Evolutionary conservation across 2,113 vertebrate species (phyloP), one percentile per base, ranked within the genome.

Genomic region (Illadopsis cleaveri): DNA sequence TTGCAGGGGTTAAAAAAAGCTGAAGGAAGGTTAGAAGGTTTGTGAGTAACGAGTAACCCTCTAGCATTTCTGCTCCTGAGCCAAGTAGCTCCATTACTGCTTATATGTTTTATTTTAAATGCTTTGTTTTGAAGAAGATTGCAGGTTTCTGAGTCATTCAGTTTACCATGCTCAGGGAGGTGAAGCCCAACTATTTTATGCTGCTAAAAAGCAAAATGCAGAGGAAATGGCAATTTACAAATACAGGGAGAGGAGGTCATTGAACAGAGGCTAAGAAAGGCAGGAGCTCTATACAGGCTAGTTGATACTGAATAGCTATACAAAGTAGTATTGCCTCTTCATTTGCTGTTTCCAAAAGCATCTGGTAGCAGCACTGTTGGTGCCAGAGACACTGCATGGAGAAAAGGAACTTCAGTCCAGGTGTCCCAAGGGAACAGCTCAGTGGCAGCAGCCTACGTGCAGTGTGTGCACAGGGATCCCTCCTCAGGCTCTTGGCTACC

Each of bases 91-190:
- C 79, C 53, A 35, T 90, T 79, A 64, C 76, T 53, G 56, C 60
- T 62, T 56, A 3, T 58, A 66, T 60, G 12, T 83, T 80, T 90
- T 92, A 54, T 70, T 72, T 90, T 28, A 90, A 83, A 80, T 20
- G 40, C 75, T 91, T 96, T 94, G 83, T 90, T 94, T 90, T 61
- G 93, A 58, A 91, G 79, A 89, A 94, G 89, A 94, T 83, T 94
- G 78, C 83, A 66, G 54, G 79, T 91, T 96, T 86, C 93, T 88
- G 93, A 93, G 81, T 95, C 91, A 94, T 48, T 56, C 37, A 0
- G 53, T 89, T 92, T 65, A 61, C 42, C 33, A 11, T 75, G 64
- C 88, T 92, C 28, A 10, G 38, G 58, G 68, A 92, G 40, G 75
- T 61, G 50, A 93, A 90, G 31, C 62, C 81, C 9, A 6, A 40